phyloP scores from a whole-genome alignment of 2,888 invertebrate genomes.

The Ashinkailepas kermadecensis region DNA sequence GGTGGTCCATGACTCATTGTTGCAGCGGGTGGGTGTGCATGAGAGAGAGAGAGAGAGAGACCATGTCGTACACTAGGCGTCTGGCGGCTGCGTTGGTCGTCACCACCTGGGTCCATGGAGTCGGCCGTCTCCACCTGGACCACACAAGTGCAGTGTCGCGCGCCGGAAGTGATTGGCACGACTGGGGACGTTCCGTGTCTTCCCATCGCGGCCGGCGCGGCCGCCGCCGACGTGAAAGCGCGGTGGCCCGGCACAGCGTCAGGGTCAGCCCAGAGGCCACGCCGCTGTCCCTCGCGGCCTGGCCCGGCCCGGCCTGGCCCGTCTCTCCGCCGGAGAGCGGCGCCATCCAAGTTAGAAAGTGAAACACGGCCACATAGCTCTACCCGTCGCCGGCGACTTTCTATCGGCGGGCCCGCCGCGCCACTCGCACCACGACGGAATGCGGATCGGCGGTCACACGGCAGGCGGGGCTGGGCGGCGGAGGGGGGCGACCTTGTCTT shows the following conservation, averaged over 20 bases:
- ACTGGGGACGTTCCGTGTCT: background rate
- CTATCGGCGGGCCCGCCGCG: background rate
- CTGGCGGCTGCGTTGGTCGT: too few species aligned
- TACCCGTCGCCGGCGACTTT: background rate
- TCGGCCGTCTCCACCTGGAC: too few species aligned
- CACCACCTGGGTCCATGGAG: too few species aligned
- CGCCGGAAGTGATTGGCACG: too few species aligned
- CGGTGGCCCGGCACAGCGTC: background rate
- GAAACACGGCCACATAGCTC: background rate
- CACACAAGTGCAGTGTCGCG: too few species aligned
- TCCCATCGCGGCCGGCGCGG: background rate
- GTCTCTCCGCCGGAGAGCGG: slow-evolving; percentile 1
- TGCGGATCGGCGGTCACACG: background rate
- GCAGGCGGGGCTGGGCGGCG: background rate
- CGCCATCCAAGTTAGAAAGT: background rate
- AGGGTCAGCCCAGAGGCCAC: too few species aligned
- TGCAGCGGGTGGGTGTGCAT: too few species aligned
- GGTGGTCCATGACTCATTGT: too few species aligned
- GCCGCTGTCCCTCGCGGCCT: background rate
- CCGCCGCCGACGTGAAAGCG: background rate
- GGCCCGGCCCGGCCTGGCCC: background rate
- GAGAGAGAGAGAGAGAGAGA: too few species aligned
- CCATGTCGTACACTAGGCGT: too few species aligned
- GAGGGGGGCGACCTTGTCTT: background rate
- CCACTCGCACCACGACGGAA: background rate